phyloP scores from a whole-genome alignment of 2,888 invertebrate genomes.

The Sepioteuthis lessoniana region DNA sequence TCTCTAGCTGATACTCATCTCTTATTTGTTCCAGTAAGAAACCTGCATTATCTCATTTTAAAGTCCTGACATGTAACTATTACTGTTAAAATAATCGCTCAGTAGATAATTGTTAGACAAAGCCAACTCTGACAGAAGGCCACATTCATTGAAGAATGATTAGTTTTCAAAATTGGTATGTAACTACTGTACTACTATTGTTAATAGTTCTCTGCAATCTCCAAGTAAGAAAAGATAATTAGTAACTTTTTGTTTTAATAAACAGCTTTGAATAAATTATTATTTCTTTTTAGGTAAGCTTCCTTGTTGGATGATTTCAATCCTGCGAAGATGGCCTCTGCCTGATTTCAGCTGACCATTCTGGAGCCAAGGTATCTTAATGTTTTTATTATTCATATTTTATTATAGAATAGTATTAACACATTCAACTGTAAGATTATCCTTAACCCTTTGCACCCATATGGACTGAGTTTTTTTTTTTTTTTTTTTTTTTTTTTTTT shows the following conservation, averaged over 20 bases:
- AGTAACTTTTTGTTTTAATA: too few species aligned
- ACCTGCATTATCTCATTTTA: not conserved
- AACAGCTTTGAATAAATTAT: not conserved
- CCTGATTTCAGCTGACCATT: conserved; percentile 33
- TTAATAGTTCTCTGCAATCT: too few species aligned
- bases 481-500: too few species aligned
- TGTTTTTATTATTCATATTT: not conserved
- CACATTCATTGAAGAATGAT: not conserved
- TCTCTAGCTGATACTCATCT: too few species aligned
- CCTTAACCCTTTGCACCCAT: too few species aligned
- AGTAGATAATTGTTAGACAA: not conserved
- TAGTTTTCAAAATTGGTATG: not conserved
- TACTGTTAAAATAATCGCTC: too few species aligned
- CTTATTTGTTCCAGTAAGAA: too few species aligned
- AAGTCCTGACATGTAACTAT: not conserved
- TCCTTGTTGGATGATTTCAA: conserved; percentile 20
- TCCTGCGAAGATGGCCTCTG: conserved; percentile 33
- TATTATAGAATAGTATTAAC: too few species aligned
- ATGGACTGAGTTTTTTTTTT: too few species aligned
- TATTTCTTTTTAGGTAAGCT: not conserved
- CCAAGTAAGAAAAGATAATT: too few species aligned
- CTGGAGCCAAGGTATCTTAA: not conserved
- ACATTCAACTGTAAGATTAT: too few species aligned
- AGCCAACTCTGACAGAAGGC: not conserved
- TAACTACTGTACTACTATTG: too few species aligned